These are phyloP conservation scores for Hypsibius dujardini DNA, from an alignment of 1,140 invertebrate genomes.

Conservation along the genomic window DNA sequence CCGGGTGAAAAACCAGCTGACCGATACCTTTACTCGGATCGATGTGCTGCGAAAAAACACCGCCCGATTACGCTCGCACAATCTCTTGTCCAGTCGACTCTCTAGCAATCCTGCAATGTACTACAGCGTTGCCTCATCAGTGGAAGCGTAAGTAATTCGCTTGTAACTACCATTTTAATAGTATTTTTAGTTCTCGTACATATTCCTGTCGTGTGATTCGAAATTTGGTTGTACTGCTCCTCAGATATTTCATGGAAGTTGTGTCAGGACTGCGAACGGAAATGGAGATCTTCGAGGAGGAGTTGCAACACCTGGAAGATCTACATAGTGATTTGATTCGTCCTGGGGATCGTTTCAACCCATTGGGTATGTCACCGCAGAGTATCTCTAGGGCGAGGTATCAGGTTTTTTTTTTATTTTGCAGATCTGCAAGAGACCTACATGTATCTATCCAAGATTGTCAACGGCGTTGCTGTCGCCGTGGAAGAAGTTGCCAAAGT, in stretches of 20 bases:
- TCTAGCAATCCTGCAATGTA: neutral
- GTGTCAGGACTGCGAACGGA: neutral
- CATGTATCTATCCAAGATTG: constrained; percentile 10
- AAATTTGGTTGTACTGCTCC: neutral
- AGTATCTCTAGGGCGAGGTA: neutral
- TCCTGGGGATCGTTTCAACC: neutral
- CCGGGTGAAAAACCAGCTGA: neutral
- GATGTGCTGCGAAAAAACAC: neutral
- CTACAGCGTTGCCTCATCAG: neutral
- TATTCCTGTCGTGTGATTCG: neutral
- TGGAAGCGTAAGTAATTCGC: constrained; percentile 9
- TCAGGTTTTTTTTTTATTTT: neutral
- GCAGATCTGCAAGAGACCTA: constrained; percentile 6
- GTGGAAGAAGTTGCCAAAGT: neutral
- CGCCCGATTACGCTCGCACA: neutral
- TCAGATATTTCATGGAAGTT: constrained; percentile 17
- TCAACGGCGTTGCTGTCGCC: neutral
- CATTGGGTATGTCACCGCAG: neutral
- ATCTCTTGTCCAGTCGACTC: neutral
- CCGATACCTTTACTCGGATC: neutral
- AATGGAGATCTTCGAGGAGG: constrained; percentile 11
- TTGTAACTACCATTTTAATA: neutral
- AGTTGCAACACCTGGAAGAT: constrained; percentile 6
- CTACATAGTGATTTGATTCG: neutral
- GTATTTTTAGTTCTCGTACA: neutral